Base-by-base conservation (phyloP, 2,113 vertebrate species). In the Lutjanus erythropterus region DNA sequence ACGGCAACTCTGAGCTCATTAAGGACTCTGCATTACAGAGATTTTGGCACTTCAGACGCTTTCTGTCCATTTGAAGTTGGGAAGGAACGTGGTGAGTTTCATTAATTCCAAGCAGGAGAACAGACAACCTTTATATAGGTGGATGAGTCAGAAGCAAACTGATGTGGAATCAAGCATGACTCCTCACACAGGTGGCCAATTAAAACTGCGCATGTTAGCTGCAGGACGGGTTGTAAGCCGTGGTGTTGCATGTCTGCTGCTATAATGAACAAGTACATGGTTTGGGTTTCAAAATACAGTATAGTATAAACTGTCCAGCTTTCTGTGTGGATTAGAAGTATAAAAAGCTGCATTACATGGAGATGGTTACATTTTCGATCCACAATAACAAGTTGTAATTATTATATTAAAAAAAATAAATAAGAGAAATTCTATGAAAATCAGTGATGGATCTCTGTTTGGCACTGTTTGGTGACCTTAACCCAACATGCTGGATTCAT, bases 61-160 rank as follows among this genome's bases (percentile, higher is more conserved):
- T 87, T 86, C 76, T 81, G 77, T 56, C 47, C 59, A 86, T 93
- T 91, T 94, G 91, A 92, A 88, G 86, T 91, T 35, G 66, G 58
- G 77, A 75, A 71, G 60, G 62, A 78, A 85, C 66, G 75, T 61
- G 79, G 59, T 12, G 65, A 86, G 83, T 84, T 88, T 94, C 23
- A 49, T 66, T 78, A 87, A 89, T 85, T 65, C 72, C 61, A 33
- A 61, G 70, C 61, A 37, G 75, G 58, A 75, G 77, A 71, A 83
- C 49, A 59, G 31, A 72, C 70, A 60, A 37, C 61, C 55, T 71
- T 71, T 39, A 65, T 25, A 14, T 25, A 85, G 33, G 66, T 53
- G 68, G 72, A 83, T 18, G 47, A 66, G 44, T 78, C 71, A 39
- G 69, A 83, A 1, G 67, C 42, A 64, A 80, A 79, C 21, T 44